Percentiles rank a stretch among this genome's conserved stretches.
phyloP scores from a whole-genome alignment of 2,888 invertebrate species.

The Camponotus fellah region DNA sequence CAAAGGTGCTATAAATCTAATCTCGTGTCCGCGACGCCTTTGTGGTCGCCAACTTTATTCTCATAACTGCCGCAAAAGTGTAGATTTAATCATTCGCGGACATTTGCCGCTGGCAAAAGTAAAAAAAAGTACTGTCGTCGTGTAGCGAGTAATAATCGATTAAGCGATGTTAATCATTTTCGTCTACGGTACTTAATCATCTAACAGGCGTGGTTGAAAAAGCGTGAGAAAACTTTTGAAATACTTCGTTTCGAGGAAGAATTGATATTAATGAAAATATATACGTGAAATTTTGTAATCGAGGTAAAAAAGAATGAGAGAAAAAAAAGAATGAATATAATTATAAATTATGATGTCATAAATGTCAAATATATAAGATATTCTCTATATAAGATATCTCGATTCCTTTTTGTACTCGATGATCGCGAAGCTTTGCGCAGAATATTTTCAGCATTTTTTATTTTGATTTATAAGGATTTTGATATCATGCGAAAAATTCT shows the following conservation, averaged over 20 bases:
- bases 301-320: background rate
- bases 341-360: background rate
- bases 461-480: background rate
- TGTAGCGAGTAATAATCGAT: conserved; percentile 53
- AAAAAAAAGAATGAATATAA: background rate
- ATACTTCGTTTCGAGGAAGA: background rate
- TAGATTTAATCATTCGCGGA: conserved; percentile 66
- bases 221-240: conserved; percentile 20
- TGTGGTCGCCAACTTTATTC: conserved; percentile 59
- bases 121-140: conserved; percentile 43
- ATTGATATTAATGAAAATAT: background rate
- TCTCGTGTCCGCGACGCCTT: conserved; percentile 29
- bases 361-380: background rate
- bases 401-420: background rate
- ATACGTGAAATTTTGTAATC: background rate
- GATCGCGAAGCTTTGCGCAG: conserved; percentile 2
- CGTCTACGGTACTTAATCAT: conserved; percentile 39
- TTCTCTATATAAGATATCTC: too few relatives aligned
- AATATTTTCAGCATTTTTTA: background rate
- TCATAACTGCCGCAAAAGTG: conserved; percentile 58
- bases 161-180: conserved; percentile 64
- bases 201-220: background rate
- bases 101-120: conserved; percentile 40
- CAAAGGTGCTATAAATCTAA: conserved; percentile 63
- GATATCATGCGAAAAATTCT: conserved; percentile 23